A percentile compares a stretch with the other conserved stretches of the same genome.
Conservation (phyloP, 2,888 invertebrate genomes). For the Mythimna loreyi region DNA sequence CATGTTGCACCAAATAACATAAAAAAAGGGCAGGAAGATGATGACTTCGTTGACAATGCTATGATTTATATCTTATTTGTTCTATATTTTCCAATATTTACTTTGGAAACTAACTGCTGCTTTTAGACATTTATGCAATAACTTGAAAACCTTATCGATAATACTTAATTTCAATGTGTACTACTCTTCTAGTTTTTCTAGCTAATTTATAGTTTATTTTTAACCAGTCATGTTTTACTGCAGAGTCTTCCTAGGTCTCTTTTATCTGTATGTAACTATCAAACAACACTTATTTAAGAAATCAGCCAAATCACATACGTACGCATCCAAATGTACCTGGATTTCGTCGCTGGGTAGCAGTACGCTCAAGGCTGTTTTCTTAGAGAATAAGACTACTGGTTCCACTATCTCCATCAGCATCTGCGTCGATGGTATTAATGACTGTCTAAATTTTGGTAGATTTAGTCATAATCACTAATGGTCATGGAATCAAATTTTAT, state of each 20-base stretch:
- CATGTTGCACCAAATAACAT: too few relatives aligned
- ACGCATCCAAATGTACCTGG: too few relatives aligned
- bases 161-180: not conserved
- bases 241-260: not conserved
- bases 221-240: not conserved
- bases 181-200: not conserved
- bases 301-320: too few relatives aligned
- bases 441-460: not conserved
- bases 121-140: not conserved
- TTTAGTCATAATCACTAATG: not conserved
- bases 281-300: too few relatives aligned
- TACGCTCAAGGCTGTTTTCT: too few relatives aligned
- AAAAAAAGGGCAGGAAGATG: too few relatives aligned
- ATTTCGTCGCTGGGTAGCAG: too few relatives aligned
- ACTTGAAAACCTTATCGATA: not conserved
- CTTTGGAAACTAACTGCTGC: not conserved
- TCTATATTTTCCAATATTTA: not conserved
- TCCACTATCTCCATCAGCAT: not conserved
- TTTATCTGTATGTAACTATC: too few relatives aligned
- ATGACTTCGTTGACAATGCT: too few relatives aligned
- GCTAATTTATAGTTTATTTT: not conserved
- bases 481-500: not conserved
- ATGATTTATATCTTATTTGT: too few relatives aligned
- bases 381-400: too few relatives aligned
- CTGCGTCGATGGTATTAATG: not conserved